Conservation (phyloP, 1,140 invertebrate species). For the Ceratina australensis region DNA sequence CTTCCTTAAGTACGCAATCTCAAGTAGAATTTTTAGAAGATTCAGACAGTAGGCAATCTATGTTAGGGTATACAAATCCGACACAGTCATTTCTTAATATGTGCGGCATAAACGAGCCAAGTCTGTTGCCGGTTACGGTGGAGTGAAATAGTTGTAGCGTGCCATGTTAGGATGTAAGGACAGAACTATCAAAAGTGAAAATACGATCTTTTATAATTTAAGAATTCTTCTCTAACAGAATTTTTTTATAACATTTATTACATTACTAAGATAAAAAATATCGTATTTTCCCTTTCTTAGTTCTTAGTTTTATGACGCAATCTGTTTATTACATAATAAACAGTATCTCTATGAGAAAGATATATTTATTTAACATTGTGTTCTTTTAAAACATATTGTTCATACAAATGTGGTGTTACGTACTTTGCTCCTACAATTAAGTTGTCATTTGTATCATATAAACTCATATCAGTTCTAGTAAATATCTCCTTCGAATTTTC, state of each 20-base stretch:
- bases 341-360: slow-evolving; percentile 20
- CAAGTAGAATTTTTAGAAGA: slow-evolving; percentile 15
- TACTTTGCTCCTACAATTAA: background rate
- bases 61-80: slow-evolving; percentile 30
- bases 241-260: background rate
- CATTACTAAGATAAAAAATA: slow-evolving; percentile 4
- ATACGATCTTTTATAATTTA: slow-evolving; percentile 3
- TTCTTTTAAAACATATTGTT: slow-evolving; percentile 16
- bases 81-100: slow-evolving; percentile 65
- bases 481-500: background rate
- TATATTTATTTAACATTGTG: slow-evolving; percentile 15
- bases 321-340: slow-evolving; percentile 14
- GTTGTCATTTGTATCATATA: background rate
- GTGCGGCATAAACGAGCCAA: slow-evolving; percentile 57
- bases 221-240: background rate
- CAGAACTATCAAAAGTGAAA: slow-evolving; percentile 19
- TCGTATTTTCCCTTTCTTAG: slow-evolving; percentile 21
- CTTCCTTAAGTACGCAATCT: background rate
- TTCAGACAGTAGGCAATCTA: slow-evolving; percentile 25
- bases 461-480: background rate
- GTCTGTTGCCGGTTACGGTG: slow-evolving; percentile 39
- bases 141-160: slow-evolving; percentile 29
- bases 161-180: slow-evolving; percentile 45
- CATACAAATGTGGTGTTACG: background rate
- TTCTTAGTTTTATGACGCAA: slow-evolving; percentile 1